Conservation (phyloP, 2,797 vertebrate genomes). For the Nyctibius grandis region DNA sequence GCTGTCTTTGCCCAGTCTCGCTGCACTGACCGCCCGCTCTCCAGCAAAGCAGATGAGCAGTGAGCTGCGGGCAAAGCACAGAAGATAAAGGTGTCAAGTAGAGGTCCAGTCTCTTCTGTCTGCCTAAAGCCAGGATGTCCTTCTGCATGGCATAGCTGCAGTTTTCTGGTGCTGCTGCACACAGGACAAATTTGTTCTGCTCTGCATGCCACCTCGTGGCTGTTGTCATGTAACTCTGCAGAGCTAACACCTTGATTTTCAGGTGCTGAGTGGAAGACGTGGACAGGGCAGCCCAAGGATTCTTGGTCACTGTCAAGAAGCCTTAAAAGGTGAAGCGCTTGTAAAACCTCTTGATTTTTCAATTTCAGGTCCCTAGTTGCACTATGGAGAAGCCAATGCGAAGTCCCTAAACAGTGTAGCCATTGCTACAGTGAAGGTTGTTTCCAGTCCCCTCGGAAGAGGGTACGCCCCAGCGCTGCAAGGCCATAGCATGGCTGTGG, state of each 20-base stretch:
- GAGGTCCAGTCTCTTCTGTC: background rate
- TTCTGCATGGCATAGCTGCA: background rate
- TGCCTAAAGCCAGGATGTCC: background rate
- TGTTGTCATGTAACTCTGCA: background rate
- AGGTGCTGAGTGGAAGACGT: background rate
- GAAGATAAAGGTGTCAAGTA: background rate
- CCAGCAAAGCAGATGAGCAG: background rate
- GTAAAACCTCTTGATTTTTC: background rate
- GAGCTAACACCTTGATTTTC: background rate
- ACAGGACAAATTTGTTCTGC: background rate
- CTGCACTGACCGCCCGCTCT: background rate
- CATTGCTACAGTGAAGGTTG: background rate
- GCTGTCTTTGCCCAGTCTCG: background rate
- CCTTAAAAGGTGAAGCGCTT: background rate
- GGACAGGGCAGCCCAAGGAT: background rate
- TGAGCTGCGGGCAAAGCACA: background rate
- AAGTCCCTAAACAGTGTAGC: background rate
- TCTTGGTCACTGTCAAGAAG: background rate
- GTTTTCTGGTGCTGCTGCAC: background rate
- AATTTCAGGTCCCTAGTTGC: background rate
- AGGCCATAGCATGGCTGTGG: rapidly evolving
- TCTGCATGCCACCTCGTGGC: background rate
- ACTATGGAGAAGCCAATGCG: background rate
- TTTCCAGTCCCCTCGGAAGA: background rate
- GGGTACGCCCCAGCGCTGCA: background rate